These are phyloP conservation scores for Ormyrus pomaceus DNA, from an alignment of 2,888 invertebrate genomes.

Conservation along the genomic window DNA sequence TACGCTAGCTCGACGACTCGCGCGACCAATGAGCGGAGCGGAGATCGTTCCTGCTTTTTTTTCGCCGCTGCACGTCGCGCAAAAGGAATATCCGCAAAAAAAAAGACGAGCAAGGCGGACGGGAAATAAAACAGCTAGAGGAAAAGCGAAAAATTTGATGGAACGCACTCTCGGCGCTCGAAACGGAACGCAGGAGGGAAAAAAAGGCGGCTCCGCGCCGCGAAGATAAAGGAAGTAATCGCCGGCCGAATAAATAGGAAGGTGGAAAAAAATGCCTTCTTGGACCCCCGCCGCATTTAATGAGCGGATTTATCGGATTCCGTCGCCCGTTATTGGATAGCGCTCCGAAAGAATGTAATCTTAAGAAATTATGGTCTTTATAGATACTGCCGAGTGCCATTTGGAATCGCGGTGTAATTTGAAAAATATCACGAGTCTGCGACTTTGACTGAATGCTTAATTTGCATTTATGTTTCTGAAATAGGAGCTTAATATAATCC, in stretches of 20 bases:
- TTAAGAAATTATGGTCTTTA: no score
- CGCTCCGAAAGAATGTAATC: no score
- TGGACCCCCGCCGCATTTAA: no score
- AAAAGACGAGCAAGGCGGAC: not conserved
- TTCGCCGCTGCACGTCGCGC: no score
- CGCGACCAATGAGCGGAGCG: constrained; percentile 2
- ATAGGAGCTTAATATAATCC: no score
- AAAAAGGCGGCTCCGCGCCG: not conserved
- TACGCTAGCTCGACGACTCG: not conserved
- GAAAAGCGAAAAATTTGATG: constrained; percentile 47
- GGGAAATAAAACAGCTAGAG: constrained; percentile 17
- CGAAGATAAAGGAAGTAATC: constrained; percentile 5
- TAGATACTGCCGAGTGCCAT: no score
- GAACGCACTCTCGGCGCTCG: not conserved
- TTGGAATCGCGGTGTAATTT: no score
- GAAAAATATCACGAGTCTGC: no score
- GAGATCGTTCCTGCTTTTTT: not conserved
- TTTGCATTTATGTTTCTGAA: no score
- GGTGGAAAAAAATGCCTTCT: not conserved
- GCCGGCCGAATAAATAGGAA: not conserved
- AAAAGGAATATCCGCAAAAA: not conserved
- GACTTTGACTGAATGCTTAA: no score
- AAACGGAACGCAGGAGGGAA: not conserved
- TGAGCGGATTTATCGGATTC: no score
- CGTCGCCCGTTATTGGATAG: no score